A percentile compares a stretch with the other conserved stretches of the same genome.
phyloP scores from a whole-genome alignment of 53 echinoderm and acorn worm species.

The Henricia sp. region DNA sequence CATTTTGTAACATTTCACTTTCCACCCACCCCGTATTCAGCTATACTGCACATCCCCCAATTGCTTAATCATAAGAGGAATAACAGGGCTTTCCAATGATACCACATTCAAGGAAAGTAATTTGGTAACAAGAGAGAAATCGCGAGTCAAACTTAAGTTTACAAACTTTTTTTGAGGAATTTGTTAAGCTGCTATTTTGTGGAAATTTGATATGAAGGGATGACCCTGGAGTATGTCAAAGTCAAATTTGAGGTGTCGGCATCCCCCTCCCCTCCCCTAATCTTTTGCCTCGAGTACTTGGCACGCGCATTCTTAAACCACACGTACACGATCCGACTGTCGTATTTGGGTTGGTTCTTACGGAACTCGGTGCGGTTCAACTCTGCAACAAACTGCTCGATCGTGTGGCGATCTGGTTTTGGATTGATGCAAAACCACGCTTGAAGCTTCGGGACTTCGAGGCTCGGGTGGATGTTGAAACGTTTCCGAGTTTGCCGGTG shows the following conservation, averaged over 20 bases:
- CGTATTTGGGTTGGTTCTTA: constrained; percentile 85
- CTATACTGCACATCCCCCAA: too few species aligned
- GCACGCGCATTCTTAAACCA: constrained; percentile 99
- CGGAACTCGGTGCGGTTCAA: constrained; percentile 90
- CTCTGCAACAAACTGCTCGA: constrained; percentile 82
- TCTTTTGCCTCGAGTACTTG: constrained; percentile 80
- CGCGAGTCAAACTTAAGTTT: too few species aligned
- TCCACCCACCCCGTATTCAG: too few species aligned
- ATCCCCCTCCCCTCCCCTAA: constrained; percentile 21
- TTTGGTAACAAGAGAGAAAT: too few species aligned
- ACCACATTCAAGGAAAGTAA: too few species aligned
- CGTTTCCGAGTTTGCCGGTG: constrained; percentile 76
- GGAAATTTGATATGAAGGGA: constrained; percentile 5
- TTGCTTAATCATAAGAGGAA: too few species aligned
- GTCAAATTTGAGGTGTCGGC: constrained; percentile 48
- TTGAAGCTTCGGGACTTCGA: constrained; percentile 91
- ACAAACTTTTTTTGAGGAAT: too few species aligned
- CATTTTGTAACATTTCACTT: too few species aligned
- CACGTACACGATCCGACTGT: constrained; percentile 87
- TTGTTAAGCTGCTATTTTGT: not conserved
- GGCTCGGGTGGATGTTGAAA: constrained; percentile 91
- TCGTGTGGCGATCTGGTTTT: constrained; percentile 88
- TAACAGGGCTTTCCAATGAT: too few species aligned
- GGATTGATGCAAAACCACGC: constrained; percentile 89
- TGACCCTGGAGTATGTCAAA: constrained; percentile 49